Percentiles rank a stretch among this genome's conserved stretches.
These are phyloP conservation scores for Netelia fuscicornis DNA, from an alignment of 2,888 invertebrate genomes.

Conservation along the genomic window DNA sequence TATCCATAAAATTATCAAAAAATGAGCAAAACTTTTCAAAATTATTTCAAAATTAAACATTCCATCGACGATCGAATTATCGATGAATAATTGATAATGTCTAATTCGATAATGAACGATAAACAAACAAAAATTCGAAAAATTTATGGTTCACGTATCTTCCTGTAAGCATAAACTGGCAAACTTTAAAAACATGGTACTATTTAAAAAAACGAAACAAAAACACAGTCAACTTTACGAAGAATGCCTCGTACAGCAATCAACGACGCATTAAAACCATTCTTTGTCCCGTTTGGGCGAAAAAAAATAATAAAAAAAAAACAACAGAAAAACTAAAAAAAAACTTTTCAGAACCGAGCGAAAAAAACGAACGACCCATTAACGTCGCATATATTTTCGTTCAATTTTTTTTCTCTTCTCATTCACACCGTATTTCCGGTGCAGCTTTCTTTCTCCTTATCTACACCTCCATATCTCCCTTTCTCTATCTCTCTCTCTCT, in stretches of 20 bases:
- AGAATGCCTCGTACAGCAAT: not conserved
- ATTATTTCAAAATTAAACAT: too few relatives aligned
- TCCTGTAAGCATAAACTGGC: too few relatives aligned
- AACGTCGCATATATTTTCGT: conserved; percentile 24
- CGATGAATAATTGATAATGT: too few relatives aligned
- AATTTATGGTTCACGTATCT: too few relatives aligned
- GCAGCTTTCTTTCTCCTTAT: conserved; percentile 9
- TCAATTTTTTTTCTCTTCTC: conserved; percentile 8
- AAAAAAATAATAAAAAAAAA: not conserved
- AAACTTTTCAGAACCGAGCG: not conserved
- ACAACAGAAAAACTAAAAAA: not conserved
- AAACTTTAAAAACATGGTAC: too few relatives aligned
- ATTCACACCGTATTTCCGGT: conserved; percentile 16
- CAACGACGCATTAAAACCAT: conserved; percentile 12
- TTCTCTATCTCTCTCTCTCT: not conserved
- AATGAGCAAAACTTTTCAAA: too few relatives aligned
- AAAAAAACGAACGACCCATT: conserved; percentile 41
- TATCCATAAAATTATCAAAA: too few relatives aligned
- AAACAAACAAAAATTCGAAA: too few relatives aligned
- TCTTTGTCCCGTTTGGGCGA: not conserved
- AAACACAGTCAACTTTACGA: too few relatives aligned
- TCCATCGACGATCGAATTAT: too few relatives aligned
- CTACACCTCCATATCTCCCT: not conserved
- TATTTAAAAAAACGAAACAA: too few relatives aligned
- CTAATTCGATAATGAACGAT: too few relatives aligned